Base-by-base conservation (phyloP, 2,888 invertebrate genomes). In the Syrista parreyssii region DNA sequence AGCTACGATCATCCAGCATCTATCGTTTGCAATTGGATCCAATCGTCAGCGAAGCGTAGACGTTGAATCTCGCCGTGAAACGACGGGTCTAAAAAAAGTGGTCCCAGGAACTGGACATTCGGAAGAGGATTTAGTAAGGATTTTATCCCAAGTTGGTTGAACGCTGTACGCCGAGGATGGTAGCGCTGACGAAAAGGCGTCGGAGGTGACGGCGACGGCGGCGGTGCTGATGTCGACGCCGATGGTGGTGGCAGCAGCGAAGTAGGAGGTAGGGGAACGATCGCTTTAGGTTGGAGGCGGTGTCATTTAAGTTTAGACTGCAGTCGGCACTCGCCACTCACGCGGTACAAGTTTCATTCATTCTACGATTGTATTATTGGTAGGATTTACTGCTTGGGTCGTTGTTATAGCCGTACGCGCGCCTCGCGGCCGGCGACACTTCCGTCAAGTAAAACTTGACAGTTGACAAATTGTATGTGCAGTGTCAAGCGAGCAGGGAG, bases 201-300 rank as follows among this genome's bases (percentile, higher is more conserved):
- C 35, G n/a, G 75, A 77, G 76, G 78, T 32, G 81, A 68, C 77
- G 78, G 76, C 75, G 73, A 35, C 12, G 80, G 79, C 83, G 86
- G 82, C 84, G 83, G 87, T 84, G 77, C 81, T 83, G 83, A 81
- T 85, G 82, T 79, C 81, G 82, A 80, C 15, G 68, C 76, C 73
- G 73, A 69, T 34, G 76, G 32, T 30, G 30, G 76, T 73, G 73
- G 76, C 74, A 77, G 73, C 76, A 35, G 35, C 76, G 35, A 32
- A 12, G 76, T 55, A 55, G 55, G 55, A 34, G 35, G 34, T 33
- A 68, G 75, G 68, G 68, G 75, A 71, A 76, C 79, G 83, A 87
- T 90, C 89, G 87, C 88, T 88, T 88, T 89, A 89, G 89, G 90
- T 90, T 89, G 89, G 87, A 88, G 88, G 87, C 87, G 88, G 89